Percentiles rank a stretch among this genome's conserved stretches.
These are phyloP conservation scores for Takifugu flavidus DNA, from an alignment of 2,113 vertebrate species.

Conservation along the genomic window DNA sequence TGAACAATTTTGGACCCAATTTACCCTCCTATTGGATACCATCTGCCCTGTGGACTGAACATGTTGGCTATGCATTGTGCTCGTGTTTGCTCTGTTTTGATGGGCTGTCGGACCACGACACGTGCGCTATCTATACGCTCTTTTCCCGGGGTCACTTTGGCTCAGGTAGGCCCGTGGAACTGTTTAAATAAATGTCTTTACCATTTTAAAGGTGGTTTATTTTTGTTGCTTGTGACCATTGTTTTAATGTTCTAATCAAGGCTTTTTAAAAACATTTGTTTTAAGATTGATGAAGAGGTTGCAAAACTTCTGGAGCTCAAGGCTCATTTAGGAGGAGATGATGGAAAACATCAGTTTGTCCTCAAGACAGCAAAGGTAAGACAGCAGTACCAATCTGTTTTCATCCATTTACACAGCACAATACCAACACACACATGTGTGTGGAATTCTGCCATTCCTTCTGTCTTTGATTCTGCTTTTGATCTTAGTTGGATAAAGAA, in stretches of 20 bases:
- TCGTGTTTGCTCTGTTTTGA: constrained; percentile 51
- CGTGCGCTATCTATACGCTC: constrained; percentile 31
- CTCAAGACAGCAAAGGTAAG: constrained; percentile 96
- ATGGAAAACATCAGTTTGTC: constrained; percentile 89
- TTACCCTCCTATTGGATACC: background rate
- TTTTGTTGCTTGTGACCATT: background rate
- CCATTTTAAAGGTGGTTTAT: too few species aligned
- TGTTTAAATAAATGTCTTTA: too few species aligned
- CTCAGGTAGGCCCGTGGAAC: constrained; percentile 65
- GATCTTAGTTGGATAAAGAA: too few species aligned
- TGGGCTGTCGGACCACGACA: constrained; percentile 28
- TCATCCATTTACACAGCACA: too few species aligned
- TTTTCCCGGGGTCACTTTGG: constrained; percentile 60
- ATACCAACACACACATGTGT: too few species aligned
- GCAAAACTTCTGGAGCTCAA: constrained; percentile 88
- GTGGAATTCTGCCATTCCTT: too few species aligned
- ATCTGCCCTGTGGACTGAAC: constrained; percentile 32
- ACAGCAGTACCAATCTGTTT: background rate
- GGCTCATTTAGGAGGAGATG: constrained; percentile 82
- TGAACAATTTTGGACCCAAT: background rate
- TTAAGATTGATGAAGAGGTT: constrained; percentile 85
- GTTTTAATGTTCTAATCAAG: background rate
- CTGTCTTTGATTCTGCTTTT: too few species aligned
- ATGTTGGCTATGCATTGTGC: constrained; percentile 50
- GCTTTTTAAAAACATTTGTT: background rate